Evolutionary conservation across 2,888 invertebrate species (phyloP).

Genomic region (Marasmarcha lunaedactyla): DNA sequence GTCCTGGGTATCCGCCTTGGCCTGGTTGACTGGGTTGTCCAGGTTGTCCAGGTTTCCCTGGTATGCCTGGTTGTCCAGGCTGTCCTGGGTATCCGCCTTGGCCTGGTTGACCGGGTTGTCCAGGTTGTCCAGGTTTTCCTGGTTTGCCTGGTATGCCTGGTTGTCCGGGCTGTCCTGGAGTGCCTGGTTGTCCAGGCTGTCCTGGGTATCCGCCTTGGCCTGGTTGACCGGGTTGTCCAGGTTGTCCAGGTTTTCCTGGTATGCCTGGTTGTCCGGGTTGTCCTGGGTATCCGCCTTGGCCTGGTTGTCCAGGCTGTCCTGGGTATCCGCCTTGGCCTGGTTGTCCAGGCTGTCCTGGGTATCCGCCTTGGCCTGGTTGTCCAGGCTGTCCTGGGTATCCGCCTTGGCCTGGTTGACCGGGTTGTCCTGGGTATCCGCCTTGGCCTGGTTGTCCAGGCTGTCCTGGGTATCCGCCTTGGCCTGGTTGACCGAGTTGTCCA

Average conservation of each 20-base stretch:
- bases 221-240: slow-evolving; percentile 27
- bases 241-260: slow-evolving; percentile 18
- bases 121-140: slow-evolving; percentile 21
- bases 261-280: slow-evolving; percentile 20
- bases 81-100: slow-evolving; percentile 14
- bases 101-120: slow-evolving; percentile 12
- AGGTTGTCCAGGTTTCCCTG: neutral
- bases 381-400: slow-evolving; percentile 21
- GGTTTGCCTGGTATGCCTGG: slow-evolving; percentile 24
- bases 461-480: no score
- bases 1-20: slow-evolving; percentile 8
- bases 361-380: slow-evolving; percentile 47
- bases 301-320: slow-evolving; percentile 14
- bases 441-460: no score
- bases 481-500: no score
- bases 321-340: slow-evolving; percentile 10
- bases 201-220: slow-evolving; percentile 40
- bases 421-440: no score
- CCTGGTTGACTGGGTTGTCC: neutral
- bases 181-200: slow-evolving; percentile 53
- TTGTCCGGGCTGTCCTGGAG: slow-evolving; percentile 20
- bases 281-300: slow-evolving; percentile 14
- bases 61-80: slow-evolving; percentile 10
- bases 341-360: slow-evolving; percentile 18
- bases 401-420: neutral